Base-by-base conservation (phyloP, 2,888 invertebrate species). In the Troides oblongomaculatus region DNA sequence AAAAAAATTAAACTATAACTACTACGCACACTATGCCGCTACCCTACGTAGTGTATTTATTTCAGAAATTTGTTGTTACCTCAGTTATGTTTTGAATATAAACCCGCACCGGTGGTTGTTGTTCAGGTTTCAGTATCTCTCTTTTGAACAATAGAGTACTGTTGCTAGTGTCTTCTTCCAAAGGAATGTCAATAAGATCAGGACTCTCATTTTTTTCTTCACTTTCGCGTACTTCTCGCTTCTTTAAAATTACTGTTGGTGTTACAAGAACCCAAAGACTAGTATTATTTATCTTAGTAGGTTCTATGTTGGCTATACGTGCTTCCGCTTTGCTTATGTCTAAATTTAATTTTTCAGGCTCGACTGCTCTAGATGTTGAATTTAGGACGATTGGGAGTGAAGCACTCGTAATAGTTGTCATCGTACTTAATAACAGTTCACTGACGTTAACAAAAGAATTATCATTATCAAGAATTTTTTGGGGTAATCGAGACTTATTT, bases 51-150 rank as follows among this genome's bases (percentile, higher is more conserved):
- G 30, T 30, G 5, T 30, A 3, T 30, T 5, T 30, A 30, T 30
- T 39, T 10, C 39, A 39, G 10, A 8, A 39, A 39, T 10, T 39
- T 10, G 57, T 2, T 57, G 1, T 81, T 81, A 90, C 92, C 86
- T 93, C 92, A n/a, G 92, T 90, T 71, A 95, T 93, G 78, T 95
- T 95, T 79, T 95, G 95, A 76, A 95, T 95, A 77, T 94, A 93
- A 69, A 95, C 95, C 78, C 94, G 93, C 8, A 96, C 95, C 1
- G 94, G 94, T 30, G 92, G 92, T 66, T 92, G 92, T 72, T 92
- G 92, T 39, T 93, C 92, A 0, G 92, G 90, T 59, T 87, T 91
- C 68, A 92, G 83, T 60, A 92, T 92, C 77, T 92, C 92, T 50
- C 92, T 85, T 71, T 92, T 92, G 69, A 84, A 92, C 58, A 92